phyloP scores from a whole-genome alignment of 2,888 invertebrate species.

The Holacanthella duospinosa region DNA sequence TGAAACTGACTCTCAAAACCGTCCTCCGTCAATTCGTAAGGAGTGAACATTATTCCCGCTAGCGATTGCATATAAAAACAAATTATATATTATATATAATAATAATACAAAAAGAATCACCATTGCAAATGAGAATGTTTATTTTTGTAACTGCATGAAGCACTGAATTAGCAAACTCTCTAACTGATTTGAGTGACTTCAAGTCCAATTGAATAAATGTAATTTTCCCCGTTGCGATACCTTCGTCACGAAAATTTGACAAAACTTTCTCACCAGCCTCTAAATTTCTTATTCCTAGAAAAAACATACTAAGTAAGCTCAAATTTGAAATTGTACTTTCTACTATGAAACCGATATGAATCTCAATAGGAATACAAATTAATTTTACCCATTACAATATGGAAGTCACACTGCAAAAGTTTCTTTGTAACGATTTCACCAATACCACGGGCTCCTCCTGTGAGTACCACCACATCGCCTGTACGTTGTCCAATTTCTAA shows the following conservation, averaged over 20 bases:
- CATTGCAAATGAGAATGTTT: conserved; percentile 69
- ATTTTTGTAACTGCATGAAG: conserved; percentile 54
- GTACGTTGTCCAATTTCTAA: not conserved
- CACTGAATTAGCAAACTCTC: conserved; percentile 59
- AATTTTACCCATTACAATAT: not conserved
- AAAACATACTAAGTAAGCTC: not conserved
- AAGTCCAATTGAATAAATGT: conserved; percentile 63
- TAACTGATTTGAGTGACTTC: conserved; percentile 62
- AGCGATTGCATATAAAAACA: too few species aligned
- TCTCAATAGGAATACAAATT: not conserved
- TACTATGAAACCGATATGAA: too few species aligned
- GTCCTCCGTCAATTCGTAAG: conserved; percentile 64
- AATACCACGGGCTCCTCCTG: not conserved
- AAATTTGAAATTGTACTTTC: not conserved
- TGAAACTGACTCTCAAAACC: conserved; percentile 78
- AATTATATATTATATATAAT: conserved; percentile 11
- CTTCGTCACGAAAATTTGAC: not conserved
- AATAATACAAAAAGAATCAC: conserved; percentile 41
- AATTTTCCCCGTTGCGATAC: not conserved
- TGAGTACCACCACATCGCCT: not conserved
- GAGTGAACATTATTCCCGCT: conserved; percentile 86
- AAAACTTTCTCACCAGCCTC: not conserved
- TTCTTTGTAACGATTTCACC: not conserved
- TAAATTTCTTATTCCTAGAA: not conserved
- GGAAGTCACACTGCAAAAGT: not conserved